phyloP scores from a whole-genome alignment of 2,888 invertebrate species.

The Chalcis sispes region DNA sequence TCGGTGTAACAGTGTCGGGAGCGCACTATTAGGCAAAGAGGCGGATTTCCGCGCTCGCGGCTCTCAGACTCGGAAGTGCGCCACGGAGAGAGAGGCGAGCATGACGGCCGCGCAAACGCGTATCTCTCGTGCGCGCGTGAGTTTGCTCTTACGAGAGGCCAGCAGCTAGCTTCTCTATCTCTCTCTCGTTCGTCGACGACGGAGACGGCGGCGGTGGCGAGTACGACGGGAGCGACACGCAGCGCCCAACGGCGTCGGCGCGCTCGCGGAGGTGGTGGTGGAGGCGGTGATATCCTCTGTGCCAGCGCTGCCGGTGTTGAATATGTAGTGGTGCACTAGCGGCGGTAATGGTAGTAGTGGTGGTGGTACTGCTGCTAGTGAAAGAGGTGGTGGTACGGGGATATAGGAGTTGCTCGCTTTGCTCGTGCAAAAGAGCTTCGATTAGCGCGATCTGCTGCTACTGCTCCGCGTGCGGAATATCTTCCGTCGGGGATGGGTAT shows the following conservation, averaged over 20 bases:
- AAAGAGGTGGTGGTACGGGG: neutral
- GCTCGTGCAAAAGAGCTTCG: too few species aligned
- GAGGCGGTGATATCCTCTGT: constrained; percentile 2
- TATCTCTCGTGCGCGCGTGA: constrained; percentile 2
- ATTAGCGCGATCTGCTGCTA: too few species aligned
- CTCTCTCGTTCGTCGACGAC: neutral
- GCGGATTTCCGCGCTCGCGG: constrained; percentile 34
- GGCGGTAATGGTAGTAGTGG: neutral
- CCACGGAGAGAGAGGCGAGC: constrained; percentile 66
- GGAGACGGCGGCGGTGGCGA: neutral
- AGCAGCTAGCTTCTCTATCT: neutral
- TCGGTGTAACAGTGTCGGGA: constrained; percentile 13
- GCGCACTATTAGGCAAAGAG: neutral
- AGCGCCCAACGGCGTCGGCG: neutral
- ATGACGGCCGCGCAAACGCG: constrained; percentile 57
- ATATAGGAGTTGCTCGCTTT: neutral
- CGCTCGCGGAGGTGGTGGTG: constrained; percentile 7
- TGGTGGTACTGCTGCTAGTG: neutral
- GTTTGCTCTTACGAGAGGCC: too few species aligned
- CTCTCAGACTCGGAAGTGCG: constrained; percentile 67
- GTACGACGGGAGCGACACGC: neutral
- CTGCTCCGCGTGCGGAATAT: too few species aligned
- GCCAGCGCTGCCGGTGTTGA: constrained; percentile 8
- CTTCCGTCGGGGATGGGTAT: too few species aligned
- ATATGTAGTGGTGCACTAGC: neutral